Base-by-base conservation (phyloP, 2,888 invertebrate genomes). In the Agrilus cyanescens region DNA sequence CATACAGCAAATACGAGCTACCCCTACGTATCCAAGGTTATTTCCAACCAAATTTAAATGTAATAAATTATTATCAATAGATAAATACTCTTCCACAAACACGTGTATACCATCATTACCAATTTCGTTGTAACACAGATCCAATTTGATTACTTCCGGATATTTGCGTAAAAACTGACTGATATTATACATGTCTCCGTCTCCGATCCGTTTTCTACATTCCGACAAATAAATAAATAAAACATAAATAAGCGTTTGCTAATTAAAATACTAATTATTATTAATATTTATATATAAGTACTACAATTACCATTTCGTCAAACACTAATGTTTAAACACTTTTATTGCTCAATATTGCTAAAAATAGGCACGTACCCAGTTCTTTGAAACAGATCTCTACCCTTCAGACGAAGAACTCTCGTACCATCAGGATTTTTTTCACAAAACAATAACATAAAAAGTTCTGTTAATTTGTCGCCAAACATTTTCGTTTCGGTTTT, bases 31-130 rank as follows among this genome's bases (percentile, higher is more conserved):
- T 0, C 66, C 65, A 32, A 80, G 57, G 32, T 73, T 59, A 48
- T 78, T 78, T 43, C 73, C 71, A 66, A 73, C 71, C 1, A 79
- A 53, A 53, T 76, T 74, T 12, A 79, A 50, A 48, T 74, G 68
- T 1, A 25, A 25, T 10, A 25, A 25, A 25, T 25, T 25, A 39
- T 69, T 54, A 0, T 63, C 59, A 57, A 72, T 65, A 0, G 68
- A 52, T 1, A 75, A 60, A 5, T 69, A 58, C 13, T 65, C 61
- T 51, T 71, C 68, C 3, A 69, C 49, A 10, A 74, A 49, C 45
- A 65, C 68, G 35, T 57, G 58, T 15, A 76, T 66, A 0, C 75
- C 75, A 12, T 46, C 46, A 47, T 76, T 73, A 0, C 72, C 72
- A 8, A 80, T 72, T 37, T 69, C 53, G 47, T 80, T 80, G 52